Percentiles rank a stretch among this genome's conserved stretches.
Evolutionary conservation across 1,140 invertebrate genomes (phyloP).

Genomic region (Macrotrachela quadricornifera): DNA sequence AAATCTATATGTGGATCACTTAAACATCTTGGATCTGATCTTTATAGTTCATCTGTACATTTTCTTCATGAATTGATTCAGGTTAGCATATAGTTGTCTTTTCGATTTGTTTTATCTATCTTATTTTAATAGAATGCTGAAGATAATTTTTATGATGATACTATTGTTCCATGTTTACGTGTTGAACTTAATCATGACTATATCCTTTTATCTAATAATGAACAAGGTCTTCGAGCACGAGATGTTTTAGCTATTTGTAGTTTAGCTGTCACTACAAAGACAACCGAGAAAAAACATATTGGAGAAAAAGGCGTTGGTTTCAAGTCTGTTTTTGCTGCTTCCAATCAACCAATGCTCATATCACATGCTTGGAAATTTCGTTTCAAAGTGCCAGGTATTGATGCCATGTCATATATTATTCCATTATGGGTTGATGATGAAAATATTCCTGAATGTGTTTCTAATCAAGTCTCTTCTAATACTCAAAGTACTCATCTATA

Average conservation of each 20-base stretch:
- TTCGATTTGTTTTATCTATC: no score
- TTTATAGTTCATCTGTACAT: background rate
- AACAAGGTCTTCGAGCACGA: background rate
- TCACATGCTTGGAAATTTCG: background rate
- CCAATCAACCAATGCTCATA: background rate
- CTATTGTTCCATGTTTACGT: background rate
- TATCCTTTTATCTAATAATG: slow-evolving; percentile 3
- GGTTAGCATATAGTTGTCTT: no score
- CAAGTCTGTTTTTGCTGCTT: background rate
- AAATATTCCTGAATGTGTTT: no score
- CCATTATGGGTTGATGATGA: no score
- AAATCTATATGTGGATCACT: background rate
- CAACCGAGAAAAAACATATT: background rate
- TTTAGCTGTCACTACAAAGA: background rate
- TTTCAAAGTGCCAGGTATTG: background rate
- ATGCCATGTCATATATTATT: no score
- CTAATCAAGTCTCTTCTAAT: no score
- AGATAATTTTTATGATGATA: no score
- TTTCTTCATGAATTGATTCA: slow-evolving; percentile 3
- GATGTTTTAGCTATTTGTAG: background rate
- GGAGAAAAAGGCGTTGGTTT: slow-evolving; percentile 4
- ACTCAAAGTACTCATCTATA: background rate
- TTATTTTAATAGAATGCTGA: no score
- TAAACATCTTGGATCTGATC: background rate
- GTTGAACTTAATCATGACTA: background rate